Percentiles rank a stretch among this genome's conserved stretches.
These are phyloP conservation scores for Aleiodes testaceus DNA, from an alignment of 2,888 invertebrate species.

Conservation along the genomic window DNA sequence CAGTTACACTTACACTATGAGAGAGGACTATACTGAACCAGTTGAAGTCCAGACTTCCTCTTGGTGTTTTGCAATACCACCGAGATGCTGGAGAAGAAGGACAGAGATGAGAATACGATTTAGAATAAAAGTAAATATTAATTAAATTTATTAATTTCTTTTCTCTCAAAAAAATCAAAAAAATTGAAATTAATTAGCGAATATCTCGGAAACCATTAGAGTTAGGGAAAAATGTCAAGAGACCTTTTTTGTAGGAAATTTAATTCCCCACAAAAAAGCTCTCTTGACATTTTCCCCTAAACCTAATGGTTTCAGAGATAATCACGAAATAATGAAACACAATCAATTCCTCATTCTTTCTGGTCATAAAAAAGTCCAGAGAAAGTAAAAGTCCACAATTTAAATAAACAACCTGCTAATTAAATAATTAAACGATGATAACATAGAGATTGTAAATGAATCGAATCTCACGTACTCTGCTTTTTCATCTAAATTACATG, in stretches of 20 bases:
- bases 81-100: conserved; percentile 84
- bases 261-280: no score
- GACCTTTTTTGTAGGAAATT: no score
- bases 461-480: conserved; percentile 15
- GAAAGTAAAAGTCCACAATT: conserved; percentile 56
- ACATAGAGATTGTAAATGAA: conserved; percentile 44
- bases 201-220: no score
- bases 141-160: no score
- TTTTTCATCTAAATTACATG: neutral
- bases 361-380: conserved; percentile 40
- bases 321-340: no score
- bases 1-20: conserved; percentile 81
- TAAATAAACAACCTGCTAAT: conserved; percentile 57
- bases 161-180: no score
- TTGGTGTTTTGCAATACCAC: conserved; percentile 87
- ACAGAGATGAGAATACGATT: conserved; percentile 82
- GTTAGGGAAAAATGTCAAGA: no score
- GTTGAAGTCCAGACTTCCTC: conserved; percentile 81
- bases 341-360: no score
- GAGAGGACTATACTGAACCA: conserved; percentile 79
- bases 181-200: no score
- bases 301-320: no score
- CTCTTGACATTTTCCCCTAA: no score
- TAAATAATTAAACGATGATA: conserved; percentile 57
- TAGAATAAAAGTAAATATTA: conserved; percentile 80